phyloP scores from a whole-genome alignment of 2,888 invertebrate genomes.

The Balanococcus diminutus region DNA sequence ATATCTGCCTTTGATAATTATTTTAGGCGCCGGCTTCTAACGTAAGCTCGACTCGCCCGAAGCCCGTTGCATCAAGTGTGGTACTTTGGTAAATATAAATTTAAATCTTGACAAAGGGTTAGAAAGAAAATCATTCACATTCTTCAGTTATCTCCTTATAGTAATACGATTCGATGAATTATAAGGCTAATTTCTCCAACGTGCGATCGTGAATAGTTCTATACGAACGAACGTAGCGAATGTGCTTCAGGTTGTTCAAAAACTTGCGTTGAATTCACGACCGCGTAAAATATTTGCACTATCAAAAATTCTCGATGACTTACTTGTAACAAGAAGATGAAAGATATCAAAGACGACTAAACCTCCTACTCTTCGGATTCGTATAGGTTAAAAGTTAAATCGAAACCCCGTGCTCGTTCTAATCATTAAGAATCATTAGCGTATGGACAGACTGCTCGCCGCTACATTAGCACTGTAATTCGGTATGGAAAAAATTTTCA shows the following conservation, averaged over 20 bases:
- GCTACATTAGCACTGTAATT: slow-evolving; percentile 33
- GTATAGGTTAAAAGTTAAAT: neutral
- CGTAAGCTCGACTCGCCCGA: slow-evolving; percentile 7
- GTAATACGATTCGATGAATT: neutral
- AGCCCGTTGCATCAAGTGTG: slow-evolving; percentile 13
- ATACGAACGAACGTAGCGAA: neutral
- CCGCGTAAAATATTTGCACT: neutral
- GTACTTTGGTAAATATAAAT: neutral
- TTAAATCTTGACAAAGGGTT: slow-evolving; percentile 7
- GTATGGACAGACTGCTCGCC: neutral
- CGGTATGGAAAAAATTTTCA: slow-evolving; percentile 20
- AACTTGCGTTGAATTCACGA: neutral
- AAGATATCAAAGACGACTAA: neutral
- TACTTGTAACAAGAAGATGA: neutral
- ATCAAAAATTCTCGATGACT: neutral
- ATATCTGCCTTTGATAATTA: slow-evolving; percentile 33
- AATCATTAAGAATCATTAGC: slow-evolving; percentile 35
- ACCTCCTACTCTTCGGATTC: neutral
- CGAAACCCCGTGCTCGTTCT: slow-evolving; percentile 2
- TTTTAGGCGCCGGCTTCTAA: slow-evolving; percentile 28
- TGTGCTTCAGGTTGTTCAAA: neutral
- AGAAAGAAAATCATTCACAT: neutral
- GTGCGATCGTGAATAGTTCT: neutral
- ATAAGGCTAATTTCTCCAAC: neutral
- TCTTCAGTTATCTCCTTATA: neutral